phyloP scores from a whole-genome alignment of 2,888 invertebrate genomes.

The Ectemnius lituratus region DNA sequence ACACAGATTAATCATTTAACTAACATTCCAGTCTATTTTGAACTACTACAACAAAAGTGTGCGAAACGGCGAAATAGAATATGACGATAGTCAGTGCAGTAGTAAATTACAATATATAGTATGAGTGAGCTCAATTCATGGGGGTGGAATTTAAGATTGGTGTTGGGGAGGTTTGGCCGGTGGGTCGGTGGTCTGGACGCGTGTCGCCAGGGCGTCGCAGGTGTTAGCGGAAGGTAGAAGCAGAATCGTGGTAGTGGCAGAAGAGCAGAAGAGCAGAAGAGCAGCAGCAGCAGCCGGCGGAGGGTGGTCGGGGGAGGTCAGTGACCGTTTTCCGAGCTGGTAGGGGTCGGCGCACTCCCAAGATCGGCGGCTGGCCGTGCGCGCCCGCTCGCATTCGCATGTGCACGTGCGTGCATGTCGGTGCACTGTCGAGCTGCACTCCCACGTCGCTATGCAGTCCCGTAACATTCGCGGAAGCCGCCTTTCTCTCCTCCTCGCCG shows the following conservation, averaged over 20 bases:
- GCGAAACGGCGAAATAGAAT: too few species aligned
- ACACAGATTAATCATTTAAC: too few species aligned
- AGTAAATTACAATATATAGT: too few species aligned
- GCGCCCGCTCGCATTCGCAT: conserved; percentile 22
- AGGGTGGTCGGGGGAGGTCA: conserved; percentile 64
- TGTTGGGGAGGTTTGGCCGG: background rate
- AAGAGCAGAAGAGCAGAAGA: background rate
- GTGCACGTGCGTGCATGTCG: conserved; percentile 63
- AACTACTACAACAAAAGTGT: too few species aligned
- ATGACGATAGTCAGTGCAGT: too few species aligned
- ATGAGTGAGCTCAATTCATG: too few species aligned
- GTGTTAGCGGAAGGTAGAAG: conserved; percentile 23
- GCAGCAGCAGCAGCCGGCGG: conserved; percentile 6
- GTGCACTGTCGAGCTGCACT: conserved; percentile 67
- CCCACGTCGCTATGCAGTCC: conserved; percentile 77
- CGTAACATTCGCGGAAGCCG: conserved; percentile 77
- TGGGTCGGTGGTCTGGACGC: background rate
- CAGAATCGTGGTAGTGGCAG: conserved; percentile 9
- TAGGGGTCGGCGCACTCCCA: conserved; percentile 75
- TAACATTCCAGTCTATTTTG: too few species aligned
- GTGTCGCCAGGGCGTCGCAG: background rate
- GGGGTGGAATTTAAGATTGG: too few species aligned
- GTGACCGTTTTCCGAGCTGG: conserved; percentile 73
- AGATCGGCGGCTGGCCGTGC: conserved; percentile 48
- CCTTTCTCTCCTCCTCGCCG: conserved; percentile 46